A percentile compares a stretch with the other conserved stretches of the same genome.
These are phyloP conservation scores for Beroe ovata DNA, from an alignment of 37 sponge, comb jelly and placozoan genomes.

Conservation along the genomic window DNA sequence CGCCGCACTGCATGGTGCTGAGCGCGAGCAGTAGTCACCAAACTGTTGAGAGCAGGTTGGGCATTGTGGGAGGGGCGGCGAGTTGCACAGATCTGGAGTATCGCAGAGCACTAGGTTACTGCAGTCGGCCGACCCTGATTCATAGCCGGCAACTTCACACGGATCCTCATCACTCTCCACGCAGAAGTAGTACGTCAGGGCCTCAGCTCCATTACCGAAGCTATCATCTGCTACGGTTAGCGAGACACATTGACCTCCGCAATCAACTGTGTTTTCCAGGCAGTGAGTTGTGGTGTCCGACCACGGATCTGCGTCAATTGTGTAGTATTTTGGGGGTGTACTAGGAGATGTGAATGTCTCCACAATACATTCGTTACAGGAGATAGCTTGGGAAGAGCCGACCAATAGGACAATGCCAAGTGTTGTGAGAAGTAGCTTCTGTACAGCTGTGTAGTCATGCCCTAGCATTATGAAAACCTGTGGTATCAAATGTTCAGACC, in stretches of 20 bases:
- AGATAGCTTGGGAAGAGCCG: too few relatives aligned
- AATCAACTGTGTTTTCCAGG: neutral
- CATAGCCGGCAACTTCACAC: neutral
- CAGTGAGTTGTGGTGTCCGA: neutral
- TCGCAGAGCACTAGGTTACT: neutral
- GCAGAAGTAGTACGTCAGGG: neutral
- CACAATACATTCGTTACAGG: neutral
- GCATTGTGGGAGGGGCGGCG: neutral
- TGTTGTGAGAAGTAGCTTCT: too few relatives aligned
- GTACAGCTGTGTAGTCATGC: too few relatives aligned
- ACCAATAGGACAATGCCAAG: too few relatives aligned
- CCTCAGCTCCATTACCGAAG: neutral
- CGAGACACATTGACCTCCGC: neutral
- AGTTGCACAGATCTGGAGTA: neutral
- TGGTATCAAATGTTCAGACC: too few relatives aligned
- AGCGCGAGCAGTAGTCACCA: neutral
- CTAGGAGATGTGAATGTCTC: neutral
- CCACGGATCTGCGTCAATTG: neutral
- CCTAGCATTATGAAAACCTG: too few relatives aligned
- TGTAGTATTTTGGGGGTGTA: neutral
- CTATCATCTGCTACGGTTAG: neutral
- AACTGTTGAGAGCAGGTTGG: neutral
- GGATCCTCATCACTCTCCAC: neutral
- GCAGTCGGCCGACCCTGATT: neutral
- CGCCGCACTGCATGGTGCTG: neutral